These are phyloP conservation scores for Lucilia sericata DNA, from an alignment of 1,140 invertebrate genomes.

Conservation along the genomic window DNA sequence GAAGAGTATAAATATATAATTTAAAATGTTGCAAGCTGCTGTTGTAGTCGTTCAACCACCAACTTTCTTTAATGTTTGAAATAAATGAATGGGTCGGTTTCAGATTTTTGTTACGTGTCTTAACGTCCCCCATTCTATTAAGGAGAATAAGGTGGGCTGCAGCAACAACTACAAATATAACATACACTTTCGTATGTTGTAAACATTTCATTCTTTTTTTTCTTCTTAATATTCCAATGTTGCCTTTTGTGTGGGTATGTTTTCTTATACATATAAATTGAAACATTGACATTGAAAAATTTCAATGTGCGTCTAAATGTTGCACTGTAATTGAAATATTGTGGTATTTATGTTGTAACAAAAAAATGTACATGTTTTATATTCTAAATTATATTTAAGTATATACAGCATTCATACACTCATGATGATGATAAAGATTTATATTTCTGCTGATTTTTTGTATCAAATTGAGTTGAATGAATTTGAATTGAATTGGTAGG, in stretches of 20 bases:
- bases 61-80: neutral
- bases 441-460: too few species aligned
- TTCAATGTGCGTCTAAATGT: neutral
- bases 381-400: too few species aligned
- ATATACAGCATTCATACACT: too few species aligned
- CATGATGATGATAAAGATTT: too few species aligned
- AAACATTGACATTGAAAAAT: constrained; percentile 20
- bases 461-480: too few species aligned
- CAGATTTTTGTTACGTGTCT: neutral
- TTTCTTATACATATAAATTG: constrained; percentile 9
- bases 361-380: neutral
- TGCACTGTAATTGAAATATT: neutral
- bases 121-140: neutral
- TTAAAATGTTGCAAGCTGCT: too few species aligned
- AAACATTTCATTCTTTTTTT: neutral
- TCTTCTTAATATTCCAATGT: neutral
- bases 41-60: too few species aligned
- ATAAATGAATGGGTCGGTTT: constrained; percentile 8
- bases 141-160: too few species aligned
- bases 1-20: too few species aligned
- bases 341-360: neutral
- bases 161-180: too few species aligned
- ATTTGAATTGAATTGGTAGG: too few species aligned
- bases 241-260: neutral
- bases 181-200: too few species aligned